Evolutionary conservation across 2,113 vertebrate species (phyloP), one percentile per base, ranked within the genome.

Genomic region (Perccottus glenii): DNA sequence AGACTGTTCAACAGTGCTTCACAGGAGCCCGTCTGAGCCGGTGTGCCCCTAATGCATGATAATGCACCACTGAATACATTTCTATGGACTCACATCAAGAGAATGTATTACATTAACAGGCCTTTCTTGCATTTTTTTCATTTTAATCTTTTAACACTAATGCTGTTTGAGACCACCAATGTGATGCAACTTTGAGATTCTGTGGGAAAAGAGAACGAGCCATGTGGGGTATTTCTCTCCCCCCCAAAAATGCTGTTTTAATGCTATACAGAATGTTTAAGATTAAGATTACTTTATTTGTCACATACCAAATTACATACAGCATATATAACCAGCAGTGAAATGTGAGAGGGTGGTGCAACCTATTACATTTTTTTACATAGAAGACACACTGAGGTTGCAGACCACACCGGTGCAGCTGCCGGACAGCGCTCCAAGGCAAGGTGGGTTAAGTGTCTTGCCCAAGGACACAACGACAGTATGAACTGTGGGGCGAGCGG

Each of bases 41-140:
- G 15, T 63, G 52, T 69, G 40, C 45, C 19, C 50, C 57, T 67
- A 53, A 71, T 64, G 46, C 71, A 57, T 53, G 56, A 27, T 53
- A 57, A 69, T 57, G 6, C 48, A 46, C 5, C 6, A 53, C 44
- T 55, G 8, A 42, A 63, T 8, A 10, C 11, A 35, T 46, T 33
- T 63, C 56, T 66, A 12, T 4, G 46, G 42, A 15, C 35, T 58
- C 40, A 32, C 19, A 58, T 16, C 3, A 10, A 38, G 12, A 44
- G 16, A 53, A 49, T 40, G 12, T 48, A 36, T n/a, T 12, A 49
- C 43, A 73, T 78, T 16, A 53, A 4, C 19, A n/a, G 40, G 0
- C 12, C 38, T 49, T 36, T 58, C 49, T 42, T 33, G 35, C 3
- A 11, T 19, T 58, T 38, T 49, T 49, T 15, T 9, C 6, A 59